phyloP scores from a whole-genome alignment of 2,797 vertebrate genomes.

The Hylomyscus alleni region DNA sequence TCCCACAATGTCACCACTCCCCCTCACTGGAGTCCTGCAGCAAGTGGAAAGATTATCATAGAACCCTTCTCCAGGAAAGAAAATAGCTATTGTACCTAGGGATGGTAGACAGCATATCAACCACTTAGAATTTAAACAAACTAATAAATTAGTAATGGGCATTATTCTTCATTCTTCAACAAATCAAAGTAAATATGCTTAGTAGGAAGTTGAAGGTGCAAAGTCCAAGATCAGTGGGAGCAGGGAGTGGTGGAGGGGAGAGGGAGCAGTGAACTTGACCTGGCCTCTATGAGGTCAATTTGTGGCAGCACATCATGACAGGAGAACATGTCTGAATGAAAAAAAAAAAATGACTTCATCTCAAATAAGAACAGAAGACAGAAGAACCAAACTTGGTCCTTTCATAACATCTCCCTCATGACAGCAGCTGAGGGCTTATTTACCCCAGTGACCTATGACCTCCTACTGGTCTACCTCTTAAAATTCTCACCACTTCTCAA shows the following conservation, averaged over 20 bases:
- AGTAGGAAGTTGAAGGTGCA: background rate
- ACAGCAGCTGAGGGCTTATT: background rate
- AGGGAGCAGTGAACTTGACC: background rate
- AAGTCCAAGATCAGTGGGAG: background rate
- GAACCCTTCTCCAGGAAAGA: background rate
- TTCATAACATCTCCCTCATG: background rate
- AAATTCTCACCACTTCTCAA: background rate
- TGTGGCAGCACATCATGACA: no score
- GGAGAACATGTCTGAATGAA: background rate
- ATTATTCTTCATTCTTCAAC: background rate
- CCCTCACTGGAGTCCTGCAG: background rate
- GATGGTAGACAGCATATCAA: background rate
- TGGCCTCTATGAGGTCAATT: background rate
- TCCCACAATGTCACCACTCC: background rate
- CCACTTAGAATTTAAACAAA: background rate
- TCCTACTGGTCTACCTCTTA: background rate
- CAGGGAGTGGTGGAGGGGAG: accelerated
- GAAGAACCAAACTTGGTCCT: background rate
- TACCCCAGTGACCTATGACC: background rate
- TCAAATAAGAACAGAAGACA: background rate
- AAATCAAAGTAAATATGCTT: slow-evolving; percentile 34
- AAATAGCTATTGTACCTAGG: no score
- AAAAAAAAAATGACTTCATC: background rate
- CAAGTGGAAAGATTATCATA: background rate
- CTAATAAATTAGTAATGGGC: background rate